A percentile compares a stretch with the other conserved stretches of the same genome.
Evolutionary conservation across 2,888 invertebrate genomes (phyloP).

Genomic region (Adelphocoris suturalis): DNA sequence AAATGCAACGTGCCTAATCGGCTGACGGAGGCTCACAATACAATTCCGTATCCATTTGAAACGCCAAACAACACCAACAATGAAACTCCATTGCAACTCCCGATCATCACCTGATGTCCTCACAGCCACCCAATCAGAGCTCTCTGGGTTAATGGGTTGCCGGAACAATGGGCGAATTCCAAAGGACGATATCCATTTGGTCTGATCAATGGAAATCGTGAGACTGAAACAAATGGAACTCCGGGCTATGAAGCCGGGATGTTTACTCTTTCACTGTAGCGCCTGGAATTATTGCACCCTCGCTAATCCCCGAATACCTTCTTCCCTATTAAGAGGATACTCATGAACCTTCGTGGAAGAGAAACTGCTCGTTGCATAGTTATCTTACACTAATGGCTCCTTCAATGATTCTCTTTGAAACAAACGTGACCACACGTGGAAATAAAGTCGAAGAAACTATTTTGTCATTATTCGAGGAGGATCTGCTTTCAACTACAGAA

Average conservation of each 20-base stretch:
- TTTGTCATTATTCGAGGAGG: no score
- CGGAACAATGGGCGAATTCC: slow-evolving; percentile 12
- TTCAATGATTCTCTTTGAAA: background rate
- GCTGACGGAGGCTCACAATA: no score
- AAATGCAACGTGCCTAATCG: no score
- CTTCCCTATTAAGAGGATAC: background rate
- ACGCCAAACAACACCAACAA: no score
- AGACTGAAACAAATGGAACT: background rate
- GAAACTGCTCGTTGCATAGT: background rate
- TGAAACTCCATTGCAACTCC: background rate
- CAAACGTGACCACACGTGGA: background rate
- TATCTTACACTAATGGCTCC: background rate
- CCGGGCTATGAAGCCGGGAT: background rate
- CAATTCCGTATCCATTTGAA: no score
- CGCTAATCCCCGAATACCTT: slow-evolving; percentile 19
- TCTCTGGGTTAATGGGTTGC: slow-evolving; percentile 22
- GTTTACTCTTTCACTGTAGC: slow-evolving; percentile 3
- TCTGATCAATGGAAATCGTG: slow-evolving; percentile 24
- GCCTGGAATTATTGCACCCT: slow-evolving; percentile 9
- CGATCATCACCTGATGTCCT: background rate
- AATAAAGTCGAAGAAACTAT: no score
- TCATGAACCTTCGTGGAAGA: background rate
- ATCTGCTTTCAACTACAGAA: no score
- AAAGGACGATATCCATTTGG: slow-evolving; percentile 19
- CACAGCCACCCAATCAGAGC: background rate